phyloP scores from a whole-genome alignment of 2,797 vertebrate genomes.

The Tinamus major region DNA sequence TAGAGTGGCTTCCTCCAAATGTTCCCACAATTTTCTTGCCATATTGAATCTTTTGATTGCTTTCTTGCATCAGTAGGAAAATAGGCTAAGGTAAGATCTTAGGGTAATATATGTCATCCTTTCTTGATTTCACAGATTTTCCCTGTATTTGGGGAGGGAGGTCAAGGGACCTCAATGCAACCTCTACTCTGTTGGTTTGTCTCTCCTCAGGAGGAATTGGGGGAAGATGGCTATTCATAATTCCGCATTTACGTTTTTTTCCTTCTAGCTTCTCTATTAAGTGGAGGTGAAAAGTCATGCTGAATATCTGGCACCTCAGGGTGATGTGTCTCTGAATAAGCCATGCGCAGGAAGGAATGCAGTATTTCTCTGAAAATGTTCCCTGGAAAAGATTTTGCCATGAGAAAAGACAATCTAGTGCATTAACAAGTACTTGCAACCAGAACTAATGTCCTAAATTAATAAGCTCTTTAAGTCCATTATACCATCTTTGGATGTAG shows the following conservation, averaged over 20 bases:
- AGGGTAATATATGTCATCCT: accelerated
- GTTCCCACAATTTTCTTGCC: background rate
- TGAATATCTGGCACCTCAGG: background rate
- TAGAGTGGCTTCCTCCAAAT: background rate
- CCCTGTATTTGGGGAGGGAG: no score
- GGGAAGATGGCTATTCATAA: background rate
- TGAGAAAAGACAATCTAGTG: background rate
- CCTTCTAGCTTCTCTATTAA: background rate
- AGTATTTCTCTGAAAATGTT: background rate
- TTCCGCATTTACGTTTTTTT: background rate
- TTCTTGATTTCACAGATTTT: background rate
- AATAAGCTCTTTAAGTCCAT: background rate
- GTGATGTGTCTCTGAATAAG: background rate
- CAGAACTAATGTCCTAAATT: background rate
- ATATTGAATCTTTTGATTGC: background rate
- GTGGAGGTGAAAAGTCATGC: background rate
- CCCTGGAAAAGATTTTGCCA: background rate
- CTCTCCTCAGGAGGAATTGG: background rate
- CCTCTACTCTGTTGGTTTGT: background rate
- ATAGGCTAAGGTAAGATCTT: background rate
- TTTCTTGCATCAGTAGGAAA: background rate
- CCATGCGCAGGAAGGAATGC: background rate
- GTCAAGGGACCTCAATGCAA: background rate
- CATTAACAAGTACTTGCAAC: background rate
- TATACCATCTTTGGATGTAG: background rate